Conservation (phyloP, 2,113 vertebrate genomes). For the Colius striatus region DNA sequence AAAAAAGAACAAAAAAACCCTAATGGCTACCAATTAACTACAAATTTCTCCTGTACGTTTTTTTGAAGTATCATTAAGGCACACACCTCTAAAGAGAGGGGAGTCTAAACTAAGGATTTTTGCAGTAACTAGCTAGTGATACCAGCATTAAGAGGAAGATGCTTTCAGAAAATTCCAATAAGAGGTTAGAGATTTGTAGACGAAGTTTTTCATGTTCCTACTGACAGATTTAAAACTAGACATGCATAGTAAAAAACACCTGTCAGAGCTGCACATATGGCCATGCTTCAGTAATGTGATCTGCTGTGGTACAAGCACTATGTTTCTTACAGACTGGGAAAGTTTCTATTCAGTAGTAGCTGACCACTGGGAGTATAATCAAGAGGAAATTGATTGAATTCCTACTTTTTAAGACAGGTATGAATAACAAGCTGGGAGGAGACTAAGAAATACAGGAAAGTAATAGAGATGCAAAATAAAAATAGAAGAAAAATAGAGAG, state of each 20-base stretch:
- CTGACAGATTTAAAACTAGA: conserved; percentile 45
- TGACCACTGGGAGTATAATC: conserved; percentile 12
- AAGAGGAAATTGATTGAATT: conserved; percentile 28
- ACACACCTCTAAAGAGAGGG: neutral
- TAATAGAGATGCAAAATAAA: conserved; percentile 14
- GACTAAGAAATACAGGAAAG: conserved; percentile 33
- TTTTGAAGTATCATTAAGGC: neutral
- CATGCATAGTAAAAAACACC: conserved; percentile 22
- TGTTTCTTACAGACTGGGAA: neutral
- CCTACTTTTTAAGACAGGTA: neutral
- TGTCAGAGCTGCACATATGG: conserved; percentile 41
- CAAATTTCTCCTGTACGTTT: neutral
- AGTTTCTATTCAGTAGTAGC: neutral
- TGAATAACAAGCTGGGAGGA: conserved; percentile 29
- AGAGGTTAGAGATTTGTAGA: conserved; percentile 26
- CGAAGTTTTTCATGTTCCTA: conserved; percentile 32
- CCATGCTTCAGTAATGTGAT: conserved; percentile 25
- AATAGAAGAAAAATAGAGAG: neutral
- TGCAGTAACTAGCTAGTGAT: neutral
- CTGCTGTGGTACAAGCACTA: neutral
- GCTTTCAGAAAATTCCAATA: conserved; percentile 15
- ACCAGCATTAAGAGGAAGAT: neutral
- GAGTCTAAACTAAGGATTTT: neutral
- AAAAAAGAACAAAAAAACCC: neutral
- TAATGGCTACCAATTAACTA: neutral